A percentile compares a stretch with the other conserved stretches of the same genome.
Evolutionary conservation across 2,888 invertebrate species (phyloP).

Genomic region (Abrostola tripartita): DNA sequence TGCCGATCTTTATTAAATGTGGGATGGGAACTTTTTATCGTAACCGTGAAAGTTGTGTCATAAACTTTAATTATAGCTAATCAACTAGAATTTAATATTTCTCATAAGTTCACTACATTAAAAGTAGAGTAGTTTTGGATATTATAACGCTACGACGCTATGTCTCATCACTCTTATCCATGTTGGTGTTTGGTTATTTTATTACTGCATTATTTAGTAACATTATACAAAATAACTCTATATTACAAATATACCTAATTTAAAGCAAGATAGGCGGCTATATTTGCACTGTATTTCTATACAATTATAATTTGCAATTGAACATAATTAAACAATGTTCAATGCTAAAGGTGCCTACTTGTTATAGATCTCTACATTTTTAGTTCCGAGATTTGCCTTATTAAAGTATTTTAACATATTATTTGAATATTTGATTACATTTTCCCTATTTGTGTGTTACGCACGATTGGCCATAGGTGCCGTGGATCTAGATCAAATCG

Average conservation of each 20-base stretch:
- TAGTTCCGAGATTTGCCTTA: neutral
- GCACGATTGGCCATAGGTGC: conserved; percentile 48
- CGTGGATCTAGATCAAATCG: conserved; percentile 49
- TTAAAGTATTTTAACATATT: conserved; percentile 25
- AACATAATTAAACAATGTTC: no score
- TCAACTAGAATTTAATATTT: neutral
- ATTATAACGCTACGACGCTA: no score
- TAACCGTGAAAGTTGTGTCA: neutral
- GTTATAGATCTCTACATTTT: neutral
- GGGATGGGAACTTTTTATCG: conserved; percentile 20
- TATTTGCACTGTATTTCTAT: no score
- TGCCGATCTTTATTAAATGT: conserved; percentile 52
- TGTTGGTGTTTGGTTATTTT: no score
- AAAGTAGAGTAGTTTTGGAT: neutral
- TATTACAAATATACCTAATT: no score
- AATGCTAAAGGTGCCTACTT: no score
- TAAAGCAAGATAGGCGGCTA: no score
- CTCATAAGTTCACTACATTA: neutral
- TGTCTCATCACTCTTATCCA: no score
- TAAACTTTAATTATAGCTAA: neutral
- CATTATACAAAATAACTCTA: no score
- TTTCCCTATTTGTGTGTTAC: conserved; percentile 53
- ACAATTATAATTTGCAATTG: no score
- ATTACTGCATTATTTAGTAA: neutral
- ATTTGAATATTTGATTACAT: conserved; percentile 48